Evolutionary conservation across 2,113 vertebrate genomes (phyloP), one percentile per base, ranked within the genome.

Genomic region (Paraplagusia blochii): DNA sequence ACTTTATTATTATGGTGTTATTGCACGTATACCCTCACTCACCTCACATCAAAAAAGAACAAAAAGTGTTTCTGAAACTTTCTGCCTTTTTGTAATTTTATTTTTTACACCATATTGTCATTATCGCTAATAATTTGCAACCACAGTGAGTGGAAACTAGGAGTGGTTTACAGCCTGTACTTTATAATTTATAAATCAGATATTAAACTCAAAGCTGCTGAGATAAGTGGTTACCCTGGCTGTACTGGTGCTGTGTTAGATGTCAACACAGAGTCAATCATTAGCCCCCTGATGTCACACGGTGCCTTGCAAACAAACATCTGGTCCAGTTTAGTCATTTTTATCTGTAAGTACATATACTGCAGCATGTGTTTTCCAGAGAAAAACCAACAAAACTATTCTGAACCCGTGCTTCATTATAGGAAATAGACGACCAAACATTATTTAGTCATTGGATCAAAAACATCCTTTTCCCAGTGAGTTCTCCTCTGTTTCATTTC

Each of bases 361-460:
- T 52, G 17, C 45, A 53, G 15, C 22, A 60, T 61, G 38, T 79
- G 18, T 63, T 52, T 35, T 44, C 5, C 14, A 45, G 19, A 48
- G 11, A 1, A 54, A 71, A 72, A 52, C 44, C 71, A 54, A 18
- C 45, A 53, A 6, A 29, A 56, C 22, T 1, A 8, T 36, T 54
- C 63, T 74, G n/a, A 72, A 77, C 65, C 34, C 49, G 19, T 57
- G 66, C 70, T 72, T 49, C 58, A 66, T 75, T 81, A 16, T 72
- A 72, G 71, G 64, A 78, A 57, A 68, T 71, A 75, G 63, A 64
- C 42, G 61, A 60, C 63, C 66, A 74, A 59, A 59, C 66, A 71
- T 53, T 79, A 55, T 64, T 74, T 46, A 66, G 58, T 59, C 63
- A 13, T 54, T 75, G 61, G 67, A 77, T 69, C 58, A 69, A 53